phyloP scores from a whole-genome alignment of 1,140 invertebrate genomes.

The Bombus ignitus region DNA sequence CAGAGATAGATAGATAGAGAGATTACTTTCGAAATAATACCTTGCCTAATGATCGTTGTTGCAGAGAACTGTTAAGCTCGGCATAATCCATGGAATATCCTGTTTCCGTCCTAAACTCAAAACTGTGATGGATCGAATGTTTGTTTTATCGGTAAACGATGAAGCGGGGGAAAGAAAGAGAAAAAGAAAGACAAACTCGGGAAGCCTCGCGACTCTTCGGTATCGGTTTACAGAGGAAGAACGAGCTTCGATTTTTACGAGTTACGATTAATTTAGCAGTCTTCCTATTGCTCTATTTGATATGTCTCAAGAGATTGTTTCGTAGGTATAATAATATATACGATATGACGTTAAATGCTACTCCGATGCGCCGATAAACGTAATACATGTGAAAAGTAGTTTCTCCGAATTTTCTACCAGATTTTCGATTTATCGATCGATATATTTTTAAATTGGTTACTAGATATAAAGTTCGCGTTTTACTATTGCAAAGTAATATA shows the following conservation, averaged over 20 bases:
- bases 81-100: constrained; percentile 72
- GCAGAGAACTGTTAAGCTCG: constrained; percentile 81
- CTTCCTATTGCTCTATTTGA: constrained; percentile 9
- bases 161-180: background rate
- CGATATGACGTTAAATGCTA: background rate
- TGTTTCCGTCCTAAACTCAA: constrained; percentile 77
- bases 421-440: constrained; percentile 23
- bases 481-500: background rate
- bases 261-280: background rate
- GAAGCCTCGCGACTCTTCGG: background rate
- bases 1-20: background rate
- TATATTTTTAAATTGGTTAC: background rate
- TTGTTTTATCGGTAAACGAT: constrained; percentile 24
- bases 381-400: background rate
- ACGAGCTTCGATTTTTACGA: background rate
- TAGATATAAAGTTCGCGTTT: background rate
- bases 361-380: background rate
- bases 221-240: background rate
- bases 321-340: background rate
- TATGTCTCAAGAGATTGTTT: background rate
- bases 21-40: constrained; percentile 16
- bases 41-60: constrained; percentile 63
- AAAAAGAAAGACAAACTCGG: background rate
- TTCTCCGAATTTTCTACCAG: background rate
- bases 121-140: constrained; percentile 75